A percentile compares a stretch with the other conserved stretches of the same genome.
phyloP scores from a whole-genome alignment of 1,140 invertebrate species.

The Anagrus nilaparvatae region DNA sequence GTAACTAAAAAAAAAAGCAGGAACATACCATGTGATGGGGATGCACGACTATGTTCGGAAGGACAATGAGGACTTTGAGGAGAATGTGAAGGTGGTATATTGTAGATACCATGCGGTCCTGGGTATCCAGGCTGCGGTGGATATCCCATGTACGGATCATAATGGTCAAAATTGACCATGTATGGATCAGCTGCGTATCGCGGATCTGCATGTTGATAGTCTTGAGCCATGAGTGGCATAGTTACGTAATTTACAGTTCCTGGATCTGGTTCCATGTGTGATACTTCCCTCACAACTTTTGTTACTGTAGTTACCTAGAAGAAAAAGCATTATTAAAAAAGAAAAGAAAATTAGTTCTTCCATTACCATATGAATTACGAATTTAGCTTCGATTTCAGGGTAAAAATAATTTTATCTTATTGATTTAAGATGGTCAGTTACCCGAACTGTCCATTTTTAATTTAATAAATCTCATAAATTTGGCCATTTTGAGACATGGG shows the following conservation, averaged over 20 bases:
- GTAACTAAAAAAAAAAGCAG: constrained; percentile 12
- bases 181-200: constrained; percentile 38
- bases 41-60: constrained; percentile 40
- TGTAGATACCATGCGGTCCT: constrained; percentile 39
- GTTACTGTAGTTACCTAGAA: constrained; percentile 50
- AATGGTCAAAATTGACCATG: constrained; percentile 42
- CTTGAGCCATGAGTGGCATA: constrained; percentile 40
- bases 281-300: constrained; percentile 55
- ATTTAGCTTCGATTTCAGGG: no score
- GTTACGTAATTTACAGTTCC: constrained; percentile 41
- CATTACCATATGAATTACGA: not conserved
- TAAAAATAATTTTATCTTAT: no score
- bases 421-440: no score
- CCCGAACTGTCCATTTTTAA: no score
- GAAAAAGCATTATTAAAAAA: constrained; percentile 6
- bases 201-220: constrained; percentile 36
- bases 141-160: constrained; percentile 37
- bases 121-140: constrained; percentile 38
- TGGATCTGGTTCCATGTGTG: constrained; percentile 54
- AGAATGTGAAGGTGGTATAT: constrained; percentile 36
- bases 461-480: no score
- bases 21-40: constrained; percentile 36
- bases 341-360: constrained; percentile 1
- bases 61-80: constrained; percentile 40
- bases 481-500: no score